Evolutionary conservation across 2,888 invertebrate species (phyloP).

Genomic region (Julus scanicus): DNA sequence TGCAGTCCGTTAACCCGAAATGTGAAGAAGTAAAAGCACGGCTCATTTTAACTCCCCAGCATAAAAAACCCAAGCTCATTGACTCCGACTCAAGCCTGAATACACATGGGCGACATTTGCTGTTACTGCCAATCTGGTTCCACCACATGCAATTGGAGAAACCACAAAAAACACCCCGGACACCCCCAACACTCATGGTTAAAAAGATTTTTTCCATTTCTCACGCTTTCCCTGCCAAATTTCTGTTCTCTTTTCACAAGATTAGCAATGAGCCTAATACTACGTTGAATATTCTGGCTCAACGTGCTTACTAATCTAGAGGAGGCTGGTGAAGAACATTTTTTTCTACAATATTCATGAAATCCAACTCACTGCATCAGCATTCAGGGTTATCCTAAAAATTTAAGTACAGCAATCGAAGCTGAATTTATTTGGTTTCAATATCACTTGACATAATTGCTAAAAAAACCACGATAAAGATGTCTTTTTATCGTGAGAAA

Average conservation of each 20-base stretch:
- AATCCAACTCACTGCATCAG: no score
- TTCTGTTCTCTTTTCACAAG: background rate
- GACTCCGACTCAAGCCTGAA: conserved; percentile 17
- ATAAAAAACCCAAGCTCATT: conserved; percentile 11
- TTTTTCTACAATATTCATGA: background rate
- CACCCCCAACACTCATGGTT: background rate
- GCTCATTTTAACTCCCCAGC: background rate
- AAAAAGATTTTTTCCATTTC: background rate
- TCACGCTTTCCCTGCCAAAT: background rate
- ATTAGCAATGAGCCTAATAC: background rate
- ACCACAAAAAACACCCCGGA: background rate
- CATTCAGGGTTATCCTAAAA: background rate
- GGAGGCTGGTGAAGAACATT: background rate
- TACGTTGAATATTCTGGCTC: background rate
- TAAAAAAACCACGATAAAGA: no score
- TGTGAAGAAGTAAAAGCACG: background rate
- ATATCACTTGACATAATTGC: no score
- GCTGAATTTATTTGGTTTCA: no score
- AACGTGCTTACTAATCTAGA: background rate
- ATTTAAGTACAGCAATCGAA: background rate
- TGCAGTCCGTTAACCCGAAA: conserved; percentile 9
- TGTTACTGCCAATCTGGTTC: background rate
- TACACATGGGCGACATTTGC: background rate
- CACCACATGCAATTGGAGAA: background rate
- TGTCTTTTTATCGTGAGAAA: background rate